Evolutionary conservation across 2,888 invertebrate genomes (phyloP), one percentile per base, ranked within the genome.

Genomic region (Beris chalybata): DNA sequence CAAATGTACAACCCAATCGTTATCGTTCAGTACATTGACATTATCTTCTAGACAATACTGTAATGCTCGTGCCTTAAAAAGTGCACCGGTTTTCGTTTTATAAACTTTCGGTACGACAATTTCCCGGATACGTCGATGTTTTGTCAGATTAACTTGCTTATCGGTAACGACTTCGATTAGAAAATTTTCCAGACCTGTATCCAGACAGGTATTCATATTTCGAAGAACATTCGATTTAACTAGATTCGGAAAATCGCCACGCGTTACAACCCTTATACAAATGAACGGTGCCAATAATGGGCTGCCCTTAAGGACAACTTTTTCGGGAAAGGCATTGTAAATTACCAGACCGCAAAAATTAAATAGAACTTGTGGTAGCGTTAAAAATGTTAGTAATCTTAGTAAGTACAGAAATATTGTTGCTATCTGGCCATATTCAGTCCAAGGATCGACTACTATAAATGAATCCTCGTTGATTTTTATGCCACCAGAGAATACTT

Each of bases 141-240:
- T 85, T n/a, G 88, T 84, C 72, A 94, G 80, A 73, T 89, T 88
- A 32, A 93, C 85, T 7, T 88, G 85, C 79, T 94, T 95, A 79
- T 97, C 97, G 45, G 95, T 95, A 12, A 97, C 97, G 45, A 97
- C 95, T 84, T 97, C 96, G 73, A 97, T 90, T 76, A 96, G 88
- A 76, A 97, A 97, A 79, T 97, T 96, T 79, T 96, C 95, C 76
- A 97, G 83, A 9, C 96, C 96, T 6, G 92, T 92, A 78, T 93
- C 92, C 71, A 90, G 83, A 76, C 95, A 95, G 71, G 89, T 89
- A 74, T 91, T 90, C 85, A 95, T 88, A 78, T 96, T 96, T 70
- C 92, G 86, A 65, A 86, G 83, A 5, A 95, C 93, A 84, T 95
- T 96, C 64, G 86, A 87, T 77, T 89, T 89, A 4, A 97, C 96